phyloP scores from a whole-genome alignment of 2,888 invertebrate species.

The Lapara coniferarum region DNA sequence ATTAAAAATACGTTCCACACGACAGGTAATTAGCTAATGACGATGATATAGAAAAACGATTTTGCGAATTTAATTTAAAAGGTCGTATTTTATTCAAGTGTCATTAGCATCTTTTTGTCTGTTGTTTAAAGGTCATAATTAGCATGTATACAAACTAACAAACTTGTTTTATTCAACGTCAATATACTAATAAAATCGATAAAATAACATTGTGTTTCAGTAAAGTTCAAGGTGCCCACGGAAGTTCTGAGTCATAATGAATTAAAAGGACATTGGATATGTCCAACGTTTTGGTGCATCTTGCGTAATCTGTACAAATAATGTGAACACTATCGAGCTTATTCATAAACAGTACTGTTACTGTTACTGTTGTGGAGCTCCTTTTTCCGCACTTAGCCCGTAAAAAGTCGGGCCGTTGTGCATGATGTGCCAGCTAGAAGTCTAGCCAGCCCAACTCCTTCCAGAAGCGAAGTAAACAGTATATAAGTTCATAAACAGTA shows the following conservation, averaged over 20 bases:
- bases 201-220: slow-evolving; percentile 5
- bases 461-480: too few relatives aligned
- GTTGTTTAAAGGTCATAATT: slow-evolving; percentile 1
- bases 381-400: too few relatives aligned
- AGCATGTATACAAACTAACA: neutral
- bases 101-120: slow-evolving; percentile 4
- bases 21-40: neutral
- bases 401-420: too few relatives aligned
- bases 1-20: neutral
- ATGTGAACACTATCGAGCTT: too few relatives aligned
- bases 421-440: too few relatives aligned
- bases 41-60: neutral
- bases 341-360: too few relatives aligned
- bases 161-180: neutral
- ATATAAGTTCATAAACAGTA: too few relatives aligned
- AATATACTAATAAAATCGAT: neutral
- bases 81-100: neutral
- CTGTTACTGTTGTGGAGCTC: too few relatives aligned
- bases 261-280: neutral
- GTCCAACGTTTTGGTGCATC: neutral
- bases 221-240: slow-evolving; percentile 13
- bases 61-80: neutral
- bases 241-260: neutral
- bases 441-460: too few relatives aligned
- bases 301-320: neutral